phyloP scores from a whole-genome alignment of 2,888 invertebrate genomes.

The Drosophila stalkeri region DNA sequence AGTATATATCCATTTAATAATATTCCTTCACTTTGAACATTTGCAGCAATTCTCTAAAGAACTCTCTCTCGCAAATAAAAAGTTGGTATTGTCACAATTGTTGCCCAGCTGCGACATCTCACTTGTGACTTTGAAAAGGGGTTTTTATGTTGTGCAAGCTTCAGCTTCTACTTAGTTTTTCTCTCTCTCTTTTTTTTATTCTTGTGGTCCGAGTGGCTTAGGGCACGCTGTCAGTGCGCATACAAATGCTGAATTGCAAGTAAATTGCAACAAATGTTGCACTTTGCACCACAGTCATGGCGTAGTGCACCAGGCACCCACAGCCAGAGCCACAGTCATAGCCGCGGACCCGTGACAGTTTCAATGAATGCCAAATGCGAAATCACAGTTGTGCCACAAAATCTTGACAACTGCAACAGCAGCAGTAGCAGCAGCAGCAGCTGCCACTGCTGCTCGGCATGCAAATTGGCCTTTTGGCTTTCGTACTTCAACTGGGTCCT shows the following conservation, averaged over 20 bases:
- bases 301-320: not conserved
- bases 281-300: conserved; percentile 18
- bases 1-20: not conserved
- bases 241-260: conserved; percentile 46
- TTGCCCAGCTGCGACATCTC: conserved; percentile 16
- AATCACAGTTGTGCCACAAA: conserved; percentile 50
- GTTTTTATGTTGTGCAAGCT: conserved; percentile 1
- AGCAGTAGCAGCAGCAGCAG: conserved; percentile 7
- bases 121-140: conserved; percentile 19
- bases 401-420: conserved; percentile 37
- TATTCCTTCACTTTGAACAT: not conserved
- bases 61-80: not conserved
- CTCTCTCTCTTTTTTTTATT: not conserved
- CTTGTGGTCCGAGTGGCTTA: conserved; percentile 21
- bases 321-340: not conserved
- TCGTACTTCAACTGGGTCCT: not conserved
- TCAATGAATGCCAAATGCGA: conserved; percentile 66
- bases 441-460: conserved; percentile 28
- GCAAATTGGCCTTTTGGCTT: conserved; percentile 54
- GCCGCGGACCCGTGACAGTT: conserved; percentile 54
- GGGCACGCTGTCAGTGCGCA: conserved; percentile 45
- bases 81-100: not conserved
- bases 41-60: conserved; percentile 8
- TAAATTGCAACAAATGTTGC: conserved; percentile 60
- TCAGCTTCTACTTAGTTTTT: not conserved